Evolutionary conservation across 2,888 invertebrate species (phyloP), one percentile per base, ranked within the genome.

Genomic region (Oxycera nigricornis): DNA sequence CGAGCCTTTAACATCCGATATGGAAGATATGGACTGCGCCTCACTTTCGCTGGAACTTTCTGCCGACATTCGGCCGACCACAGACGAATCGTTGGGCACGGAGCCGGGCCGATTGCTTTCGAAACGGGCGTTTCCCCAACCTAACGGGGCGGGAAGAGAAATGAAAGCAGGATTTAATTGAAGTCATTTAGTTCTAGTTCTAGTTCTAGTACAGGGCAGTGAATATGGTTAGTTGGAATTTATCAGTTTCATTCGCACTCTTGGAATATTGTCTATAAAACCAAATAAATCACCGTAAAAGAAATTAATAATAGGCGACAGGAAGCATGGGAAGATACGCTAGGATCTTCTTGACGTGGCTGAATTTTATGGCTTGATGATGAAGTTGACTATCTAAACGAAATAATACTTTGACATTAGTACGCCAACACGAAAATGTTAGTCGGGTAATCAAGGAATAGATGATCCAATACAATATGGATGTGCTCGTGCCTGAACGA

Each of bases 21-120:
- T 80, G 7, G 85, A 85, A 65, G 85, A 85, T 76, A 85, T 83
- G 22, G 85, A 85, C 79, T 85, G 85, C 41, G 86, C 85, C 78
- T 86, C 86, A 77, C 85, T 85, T 78, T 86, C 86, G 79, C 86
- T 86, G 61, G 85, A 85, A 77, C 86, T 86, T 77, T 86, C 86
- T 28, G 86, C 84, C 6, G 81, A 81, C 77, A 81, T 82, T 20
- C 85, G 82, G 39, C 83, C 81, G 50, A 83, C 80, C 73, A 82
- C 82, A 11, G 85, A 80, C 17, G 83, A 82, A 67, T 83, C 82
- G 41, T 73, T 67, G 82, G 78, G 7, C 55, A 77, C 39, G 39
- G 85, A 86, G n/a, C 83, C 82, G 22, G 86, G 86, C 50, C 85
- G 83, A 74, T 77, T 81, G 74, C 81, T 76, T 74, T 86, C 86